Base-by-base conservation (phyloP, 2,797 vertebrate species). In the Lacerta bilineata region DNA sequence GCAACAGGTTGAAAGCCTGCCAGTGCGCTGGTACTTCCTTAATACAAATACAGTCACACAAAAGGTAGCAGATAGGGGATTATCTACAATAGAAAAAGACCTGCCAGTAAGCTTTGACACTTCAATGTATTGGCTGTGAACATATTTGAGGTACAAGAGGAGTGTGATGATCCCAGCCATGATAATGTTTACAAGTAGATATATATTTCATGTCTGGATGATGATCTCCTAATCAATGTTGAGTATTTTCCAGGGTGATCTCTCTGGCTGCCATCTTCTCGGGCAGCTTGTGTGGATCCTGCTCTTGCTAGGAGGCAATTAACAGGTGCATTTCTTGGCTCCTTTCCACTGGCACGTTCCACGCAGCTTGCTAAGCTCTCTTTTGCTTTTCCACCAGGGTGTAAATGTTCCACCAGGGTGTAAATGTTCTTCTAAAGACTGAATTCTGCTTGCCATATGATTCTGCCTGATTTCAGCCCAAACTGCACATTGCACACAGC, bases 281-380 rank as follows among this genome's bases (percentile, higher is more conserved):
- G 4, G 80, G 36, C 87, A 84, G 85, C 77, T 79, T 0, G 0
- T 29, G 20, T 2, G 0, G 71, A 90, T 71, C 33, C 61, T 87
- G 46, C 33, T 83, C 18, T 23, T 61, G 59, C 59, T 61, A 87
- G 50, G 78, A 93, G 43, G 75, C 72, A 92, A 88, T 91, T 90
- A 91, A 29, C 88, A 92, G 93, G 84, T 89, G 66, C 29, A 92
- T 87, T 61, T 88, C 72, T 84, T 92, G 92, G 85, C 80, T 92
- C 8, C 61, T 1, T 0, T 84, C 81, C 84, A 76, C 0, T 0
- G 59, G 29, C 90, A 91, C 88, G 11, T 50, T 50, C 46, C 46
- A 25, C 77, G 39, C 0, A 8, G 43, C 87, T 55, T 55, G 61
- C 41, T 6, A 68, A 50, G 20, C n/a, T 50, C 43, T 29, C 84